phyloP scores from a whole-genome alignment of 2,797 vertebrate species.

The Buphagus erythrorhynchus region DNA sequence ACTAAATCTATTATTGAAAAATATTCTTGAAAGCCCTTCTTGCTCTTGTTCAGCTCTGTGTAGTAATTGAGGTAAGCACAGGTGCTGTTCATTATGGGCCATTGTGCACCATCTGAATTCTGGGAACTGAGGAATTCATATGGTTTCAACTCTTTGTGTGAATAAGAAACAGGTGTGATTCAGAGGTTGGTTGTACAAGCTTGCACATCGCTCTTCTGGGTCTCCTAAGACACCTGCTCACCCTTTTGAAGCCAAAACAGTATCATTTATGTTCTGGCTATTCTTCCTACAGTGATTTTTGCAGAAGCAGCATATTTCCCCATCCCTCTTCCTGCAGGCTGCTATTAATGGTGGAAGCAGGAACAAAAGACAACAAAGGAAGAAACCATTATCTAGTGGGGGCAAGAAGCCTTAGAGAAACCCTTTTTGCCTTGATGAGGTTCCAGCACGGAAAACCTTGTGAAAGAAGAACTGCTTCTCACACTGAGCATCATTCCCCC shows the following conservation, averaged over 20 bases:
- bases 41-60: constrained; percentile 68
- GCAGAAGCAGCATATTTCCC: constrained; percentile 67
- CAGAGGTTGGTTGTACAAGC: constrained; percentile 79
- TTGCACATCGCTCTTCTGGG: constrained; percentile 78
- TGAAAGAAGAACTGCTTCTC: neutral
- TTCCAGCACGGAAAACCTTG: neutral
- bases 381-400: constrained; percentile 5
- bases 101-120: constrained; percentile 82
- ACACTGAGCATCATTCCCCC: neutral
- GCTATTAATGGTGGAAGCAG: neutral
- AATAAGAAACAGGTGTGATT: constrained; percentile 83
- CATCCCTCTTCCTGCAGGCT: constrained; percentile 39
- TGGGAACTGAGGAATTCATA: constrained; percentile 77
- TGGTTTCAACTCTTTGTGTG: constrained; percentile 73
- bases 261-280: constrained; percentile 73
- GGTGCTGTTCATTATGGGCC: constrained; percentile 83
- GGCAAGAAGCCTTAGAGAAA: neutral
- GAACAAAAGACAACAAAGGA: constrained; percentile 39
- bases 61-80: constrained; percentile 83
- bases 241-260: constrained; percentile 77
- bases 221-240: constrained; percentile 82
- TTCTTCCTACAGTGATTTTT: constrained; percentile 64
- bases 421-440: neutral
- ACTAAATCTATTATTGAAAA: constrained; percentile 79
- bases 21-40: constrained; percentile 76